Conservation (phyloP, 2,888 invertebrate genomes). For the Tetragnatha montana region DNA sequence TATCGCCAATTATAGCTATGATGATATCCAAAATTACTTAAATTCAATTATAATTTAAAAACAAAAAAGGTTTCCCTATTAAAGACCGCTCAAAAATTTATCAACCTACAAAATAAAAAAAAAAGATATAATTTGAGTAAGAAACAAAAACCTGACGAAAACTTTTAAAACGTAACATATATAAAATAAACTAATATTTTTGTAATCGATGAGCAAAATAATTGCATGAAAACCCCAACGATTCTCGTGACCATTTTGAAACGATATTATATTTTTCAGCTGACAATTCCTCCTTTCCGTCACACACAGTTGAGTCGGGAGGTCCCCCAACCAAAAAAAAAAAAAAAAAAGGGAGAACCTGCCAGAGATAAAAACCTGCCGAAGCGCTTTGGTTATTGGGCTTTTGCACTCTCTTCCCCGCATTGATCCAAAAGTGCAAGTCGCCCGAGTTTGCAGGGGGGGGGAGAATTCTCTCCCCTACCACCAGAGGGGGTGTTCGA, state of each 20-base stretch:
- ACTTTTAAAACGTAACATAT: too few species aligned
- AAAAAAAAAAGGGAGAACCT: slow-evolving; percentile 17
- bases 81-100: too few species aligned
- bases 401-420: slow-evolving; percentile 40
- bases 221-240: neutral
- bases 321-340: neutral
- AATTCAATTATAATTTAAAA: too few species aligned
- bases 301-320: slow-evolving; percentile 32
- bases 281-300: neutral
- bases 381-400: slow-evolving; percentile 48
- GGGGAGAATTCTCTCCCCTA: neutral
- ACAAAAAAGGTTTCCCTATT: too few species aligned
- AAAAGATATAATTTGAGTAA: too few species aligned
- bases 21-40: too few species aligned
- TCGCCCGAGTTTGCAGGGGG: slow-evolving; percentile 27
- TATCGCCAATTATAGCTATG: too few species aligned
- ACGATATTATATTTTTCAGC: neutral
- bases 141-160: too few species aligned
- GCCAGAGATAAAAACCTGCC: slow-evolving; percentile 36
- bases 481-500: slow-evolving; percentile 20
- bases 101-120: too few species aligned
- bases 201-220: too few species aligned
- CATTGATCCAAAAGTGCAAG: slow-evolving; percentile 59
- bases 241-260: neutral
- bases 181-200: too few species aligned